Evolutionary conservation across 2,797 vertebrate species (phyloP), one percentile per base, ranked within the genome.

Genomic region (Sparidentex hasta): DNA sequence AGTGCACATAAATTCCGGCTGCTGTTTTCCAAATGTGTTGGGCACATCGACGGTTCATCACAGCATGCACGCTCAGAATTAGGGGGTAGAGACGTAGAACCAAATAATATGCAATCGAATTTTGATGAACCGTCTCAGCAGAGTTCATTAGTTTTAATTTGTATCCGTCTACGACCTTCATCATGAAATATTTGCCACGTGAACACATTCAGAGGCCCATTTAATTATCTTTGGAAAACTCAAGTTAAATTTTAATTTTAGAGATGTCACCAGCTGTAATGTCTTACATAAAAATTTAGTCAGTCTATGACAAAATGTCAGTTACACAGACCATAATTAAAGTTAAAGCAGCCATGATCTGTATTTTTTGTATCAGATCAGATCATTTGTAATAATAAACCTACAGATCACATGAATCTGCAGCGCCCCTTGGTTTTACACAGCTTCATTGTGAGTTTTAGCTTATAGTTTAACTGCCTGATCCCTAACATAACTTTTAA

Each of bases 91-190:
- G 50, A 59, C 62, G 46, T 57, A n/a, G 48, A 83, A 78, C 69
- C 65, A 50, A 72, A 46, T n/a, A 20, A 66, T 65, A 63, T 27
- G 55, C n/a, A 9, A 33, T 51, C 17, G 68, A 81, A 76, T 78
- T 66, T 76, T 29, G 38, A 78, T 65, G 27, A 82, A 46, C 20
- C 5, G 54, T 23, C 55, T 63, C 3, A 0, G 14, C 51, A 57
- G 52, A 58, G 46, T 71, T 77, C 20, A 78, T 83, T 81, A 74
- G 14, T 80, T 82, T 71, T 64, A 65, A 64, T 66, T 50, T 71
- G 27, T 59, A 23, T 67, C 61, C 63, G 33, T 70, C 14, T 70
- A 12, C 68, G 56, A 73, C 72, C 72, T 76, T 81, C 66, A 56
- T 77, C 25, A 27, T 65, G 62, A 65, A 47, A 66, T 50, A 33